These are phyloP conservation scores for Carassius auratus DNA, from an alignment of 2,113 vertebrate species.

Conservation along the genomic window DNA sequence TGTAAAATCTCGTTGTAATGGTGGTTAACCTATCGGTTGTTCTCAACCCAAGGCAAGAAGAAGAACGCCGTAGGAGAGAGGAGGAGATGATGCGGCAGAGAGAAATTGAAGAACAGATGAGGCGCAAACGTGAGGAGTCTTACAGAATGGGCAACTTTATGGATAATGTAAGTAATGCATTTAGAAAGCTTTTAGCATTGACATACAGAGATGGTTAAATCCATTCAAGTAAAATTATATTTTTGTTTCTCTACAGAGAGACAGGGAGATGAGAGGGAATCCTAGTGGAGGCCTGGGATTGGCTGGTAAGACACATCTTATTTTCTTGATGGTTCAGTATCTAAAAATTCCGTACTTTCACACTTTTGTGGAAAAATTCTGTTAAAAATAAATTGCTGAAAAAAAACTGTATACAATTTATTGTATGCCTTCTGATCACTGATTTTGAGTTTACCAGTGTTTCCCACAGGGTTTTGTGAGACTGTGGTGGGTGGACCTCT, in stretches of 20 bases:
- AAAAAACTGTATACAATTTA: too few relatives aligned
- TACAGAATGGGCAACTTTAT: constrained; percentile 96
- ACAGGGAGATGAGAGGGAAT: constrained; percentile 95
- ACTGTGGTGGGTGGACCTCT: too few relatives aligned
- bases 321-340: not conserved
- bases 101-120: constrained; percentile 97
- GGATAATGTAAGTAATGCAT: constrained; percentile 84
- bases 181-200: not conserved
- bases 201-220: not conserved
- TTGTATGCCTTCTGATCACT: too few relatives aligned
- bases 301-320: constrained; percentile 80
- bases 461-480: too few relatives aligned
- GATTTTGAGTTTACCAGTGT: too few relatives aligned
- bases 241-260: constrained; percentile 76
- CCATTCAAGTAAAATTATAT: not conserved
- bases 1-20: not conserved
- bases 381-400: too few relatives aligned
- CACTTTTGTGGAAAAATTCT: too few relatives aligned
- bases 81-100: constrained; percentile 95
- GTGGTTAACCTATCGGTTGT: not conserved
- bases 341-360: not conserved
- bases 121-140: constrained; percentile 93
- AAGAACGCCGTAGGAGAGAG: constrained; percentile 91
- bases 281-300: constrained; percentile 84
- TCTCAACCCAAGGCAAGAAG: constrained; percentile 84